phyloP scores from a whole-genome alignment of 2,888 invertebrate genomes.

The Polydrusus pterygomalis region DNA sequence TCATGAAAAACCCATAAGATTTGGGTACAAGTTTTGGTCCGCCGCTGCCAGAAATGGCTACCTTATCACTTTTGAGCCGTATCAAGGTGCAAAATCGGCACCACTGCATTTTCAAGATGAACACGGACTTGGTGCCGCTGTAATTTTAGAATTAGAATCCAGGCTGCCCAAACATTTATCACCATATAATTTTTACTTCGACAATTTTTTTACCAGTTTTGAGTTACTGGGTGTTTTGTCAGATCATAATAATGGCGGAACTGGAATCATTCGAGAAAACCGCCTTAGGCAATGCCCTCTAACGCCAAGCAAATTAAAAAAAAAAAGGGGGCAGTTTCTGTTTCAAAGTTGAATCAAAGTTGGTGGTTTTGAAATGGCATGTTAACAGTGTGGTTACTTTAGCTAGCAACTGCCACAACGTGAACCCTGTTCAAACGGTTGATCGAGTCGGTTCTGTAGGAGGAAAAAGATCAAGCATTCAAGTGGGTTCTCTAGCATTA shows the following conservation, averaged over 20 bases:
- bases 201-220: constrained; percentile 23
- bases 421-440: constrained; percentile 5
- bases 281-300: constrained; percentile 1
- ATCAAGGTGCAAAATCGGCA: constrained; percentile 10
- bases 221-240: not conserved
- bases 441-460: constrained; percentile 1
- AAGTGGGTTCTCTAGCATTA: not conserved
- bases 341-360: not conserved
- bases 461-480: constrained; percentile 2
- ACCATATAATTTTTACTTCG: constrained; percentile 18
- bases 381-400: constrained; percentile 15
- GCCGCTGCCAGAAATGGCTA: not conserved
- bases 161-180: constrained; percentile 3
- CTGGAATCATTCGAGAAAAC: constrained; percentile 9
- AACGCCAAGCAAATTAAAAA: not conserved
- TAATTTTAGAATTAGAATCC: constrained; percentile 7
- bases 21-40: not conserved
- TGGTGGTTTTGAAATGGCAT: constrained; percentile 12
- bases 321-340: not conserved
- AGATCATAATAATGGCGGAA: constrained; percentile 15
- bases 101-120: not conserved
- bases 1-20: not conserved
- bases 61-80: constrained; percentile 6
- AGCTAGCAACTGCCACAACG: constrained; percentile 8
- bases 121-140: constrained; percentile 15